These are phyloP conservation scores for Neoscelio sp. DNA, from an alignment of 2,888 invertebrate genomes.

Conservation along the genomic window DNA sequence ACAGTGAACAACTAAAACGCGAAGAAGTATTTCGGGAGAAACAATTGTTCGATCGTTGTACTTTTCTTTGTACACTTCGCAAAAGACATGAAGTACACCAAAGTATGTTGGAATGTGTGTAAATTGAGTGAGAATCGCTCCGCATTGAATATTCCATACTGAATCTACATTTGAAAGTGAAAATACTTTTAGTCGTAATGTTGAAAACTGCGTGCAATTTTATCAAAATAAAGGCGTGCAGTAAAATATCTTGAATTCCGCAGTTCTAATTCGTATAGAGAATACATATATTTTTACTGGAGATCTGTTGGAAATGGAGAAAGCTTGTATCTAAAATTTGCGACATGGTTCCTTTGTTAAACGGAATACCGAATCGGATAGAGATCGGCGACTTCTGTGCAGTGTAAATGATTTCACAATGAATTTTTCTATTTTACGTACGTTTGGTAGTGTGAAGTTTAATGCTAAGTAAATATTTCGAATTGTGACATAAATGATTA, in stretches of 20 bases:
- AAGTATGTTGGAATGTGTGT: no score
- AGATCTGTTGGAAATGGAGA: slow-evolving; percentile 11
- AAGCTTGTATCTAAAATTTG: slow-evolving; percentile 24
- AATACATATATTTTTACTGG: slow-evolving; percentile 32
- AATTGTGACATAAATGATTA: slow-evolving; percentile 70
- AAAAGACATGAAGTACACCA: no score
- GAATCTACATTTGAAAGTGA: not conserved
- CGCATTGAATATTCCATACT: no score
- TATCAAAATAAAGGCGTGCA: not conserved
- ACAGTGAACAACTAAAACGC: no score
- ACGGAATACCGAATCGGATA: slow-evolving; percentile 20
- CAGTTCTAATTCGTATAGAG: slow-evolving; percentile 19
- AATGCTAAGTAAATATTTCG: slow-evolving; percentile 65
- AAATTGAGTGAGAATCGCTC: no score
- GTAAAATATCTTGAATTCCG: slow-evolving; percentile 1
- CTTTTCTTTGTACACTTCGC: no score
- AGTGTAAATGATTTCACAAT: slow-evolving; percentile 73
- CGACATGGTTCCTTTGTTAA: slow-evolving; percentile 55
- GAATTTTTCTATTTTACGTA: slow-evolving; percentile 76
- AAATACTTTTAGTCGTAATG: not conserved
- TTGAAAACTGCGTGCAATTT: not conserved
- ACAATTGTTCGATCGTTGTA: no score
- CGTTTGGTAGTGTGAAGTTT: slow-evolving; percentile 65
- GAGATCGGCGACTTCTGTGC: slow-evolving; percentile 34
- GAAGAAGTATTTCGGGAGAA: no score